Evolutionary conservation across 2,888 invertebrate species (phyloP), one percentile per base, ranked within the genome.

Genomic region (Andrena camellia): DNA sequence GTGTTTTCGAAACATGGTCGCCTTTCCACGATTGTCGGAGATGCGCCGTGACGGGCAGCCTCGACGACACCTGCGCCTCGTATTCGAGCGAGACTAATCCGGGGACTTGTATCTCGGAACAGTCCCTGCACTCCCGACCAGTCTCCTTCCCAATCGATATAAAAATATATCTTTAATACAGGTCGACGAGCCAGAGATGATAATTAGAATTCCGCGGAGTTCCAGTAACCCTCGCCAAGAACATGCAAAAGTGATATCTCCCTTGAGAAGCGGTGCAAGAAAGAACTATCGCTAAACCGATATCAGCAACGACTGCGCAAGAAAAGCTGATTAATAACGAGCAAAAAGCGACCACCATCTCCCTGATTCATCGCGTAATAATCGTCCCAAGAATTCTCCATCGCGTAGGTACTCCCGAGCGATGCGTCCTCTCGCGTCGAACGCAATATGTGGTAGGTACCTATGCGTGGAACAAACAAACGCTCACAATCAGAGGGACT

Each of bases 1-100:
- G 88, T 92, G 92, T 92, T 92, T 92, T 92, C 91, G 88, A 92
- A 93, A 92, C 91, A 92, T 83, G 86, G 84, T 86, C 86, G 87
- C 86, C 87, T 90, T 89, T 85, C 78, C 72, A 82, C 84, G 83
- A 89, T 90, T 87, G 85, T 85, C 23, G 31, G 66, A 63, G 71
- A 77, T 48, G 67, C 67, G 80, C 29, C 82, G 84, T 83, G 86
- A 88, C 86, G 78, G 78, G 75, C 85, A 89, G 86, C 29, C 83
- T 78, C 62, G 79, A 26, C 81, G 84, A 86, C 88, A 90, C 81
- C 87, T 90, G 90, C 84, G 71, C 62, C 63, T 60, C 29, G 31
- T 75, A 77, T 57, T 26, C 66, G 2, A 52, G 35, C 71, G 68
- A 48, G 63, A 83, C 88, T 59, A 88, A 86, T 81, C 63, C 63